These are phyloP conservation scores for Sturmia bella DNA, from an alignment of 2,888 invertebrate genomes.

Conservation along the genomic window DNA sequence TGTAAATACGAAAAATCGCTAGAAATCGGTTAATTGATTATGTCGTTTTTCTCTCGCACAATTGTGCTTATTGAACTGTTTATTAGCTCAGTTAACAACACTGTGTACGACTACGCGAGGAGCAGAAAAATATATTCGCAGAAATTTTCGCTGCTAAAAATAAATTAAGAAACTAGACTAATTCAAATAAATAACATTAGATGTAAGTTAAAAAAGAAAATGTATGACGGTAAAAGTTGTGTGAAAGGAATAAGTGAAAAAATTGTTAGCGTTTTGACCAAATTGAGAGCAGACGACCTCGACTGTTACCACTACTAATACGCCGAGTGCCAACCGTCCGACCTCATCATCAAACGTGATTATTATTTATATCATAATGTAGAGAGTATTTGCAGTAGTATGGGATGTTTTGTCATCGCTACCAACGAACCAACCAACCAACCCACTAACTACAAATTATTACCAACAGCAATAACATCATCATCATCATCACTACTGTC, in stretches of 20 bases:
- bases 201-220: constrained; percentile 58
- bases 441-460: constrained; percentile 47
- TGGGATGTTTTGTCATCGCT: constrained; percentile 48
- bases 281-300: constrained; percentile 68
- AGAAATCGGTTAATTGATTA: background rate
- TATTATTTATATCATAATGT: constrained; percentile 60
- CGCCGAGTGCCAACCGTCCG: constrained; percentile 35
- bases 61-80: background rate
- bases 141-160: constrained; percentile 71
- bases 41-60: background rate
- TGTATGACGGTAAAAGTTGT: constrained; percentile 26
- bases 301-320: constrained; percentile 56
- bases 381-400: constrained; percentile 32
- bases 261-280: constrained; percentile 44
- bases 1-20: background rate
- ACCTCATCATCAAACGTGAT: constrained; percentile 61
- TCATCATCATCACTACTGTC: constrained; percentile 39
- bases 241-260: background rate
- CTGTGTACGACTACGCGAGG: constrained; percentile 58
- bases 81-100: constrained; percentile 39
- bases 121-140: constrained; percentile 66
- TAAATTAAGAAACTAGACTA: constrained; percentile 62
- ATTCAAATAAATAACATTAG: constrained; percentile 45
- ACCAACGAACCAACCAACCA: constrained; percentile 44
- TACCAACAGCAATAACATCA: constrained; percentile 32